Evolutionary conservation across 2,888 invertebrate species (phyloP).

Genomic region (Tiliacea citrago): DNA sequence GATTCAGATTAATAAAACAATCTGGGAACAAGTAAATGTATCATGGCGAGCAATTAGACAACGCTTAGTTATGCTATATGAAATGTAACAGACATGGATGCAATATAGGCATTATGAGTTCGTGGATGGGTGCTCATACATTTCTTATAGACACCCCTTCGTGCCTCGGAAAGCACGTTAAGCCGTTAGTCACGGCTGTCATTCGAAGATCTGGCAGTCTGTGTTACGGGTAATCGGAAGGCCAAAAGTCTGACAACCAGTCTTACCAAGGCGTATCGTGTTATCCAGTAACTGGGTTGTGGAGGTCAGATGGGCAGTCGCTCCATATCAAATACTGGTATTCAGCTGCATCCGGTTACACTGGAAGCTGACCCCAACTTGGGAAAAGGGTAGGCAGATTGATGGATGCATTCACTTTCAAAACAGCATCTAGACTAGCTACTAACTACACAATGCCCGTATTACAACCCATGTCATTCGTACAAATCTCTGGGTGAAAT

Average conservation of each 20-base stretch:
- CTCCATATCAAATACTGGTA: too few relatives aligned
- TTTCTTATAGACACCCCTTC: neutral
- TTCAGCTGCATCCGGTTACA: too few relatives aligned
- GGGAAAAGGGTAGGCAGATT: neutral
- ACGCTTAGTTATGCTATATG: neutral
- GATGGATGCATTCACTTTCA: neutral
- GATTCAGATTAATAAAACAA: neutral
- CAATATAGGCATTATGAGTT: neutral
- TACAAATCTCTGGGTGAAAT: constrained; percentile 47
- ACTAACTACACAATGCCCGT: neutral
- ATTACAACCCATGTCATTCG: constrained; percentile 29
- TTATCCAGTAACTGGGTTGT: too few relatives aligned
- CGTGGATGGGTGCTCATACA: neutral
- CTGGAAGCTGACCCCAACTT: too few relatives aligned
- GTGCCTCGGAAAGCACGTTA: neutral
- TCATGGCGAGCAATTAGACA: too few relatives aligned
- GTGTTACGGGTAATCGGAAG: neutral
- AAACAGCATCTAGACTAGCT: neutral
- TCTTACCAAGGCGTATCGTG: neutral
- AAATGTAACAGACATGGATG: too few relatives aligned
- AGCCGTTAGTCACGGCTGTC: neutral
- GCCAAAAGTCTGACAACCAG: neutral
- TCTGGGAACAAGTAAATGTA: neutral
- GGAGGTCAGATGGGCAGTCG: neutral
- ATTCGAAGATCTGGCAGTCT: neutral